Evolutionary conservation across 2,113 vertebrate genomes (phyloP), one percentile per base, ranked within the genome.

Genomic region (Saimiri boliviensis): DNA sequence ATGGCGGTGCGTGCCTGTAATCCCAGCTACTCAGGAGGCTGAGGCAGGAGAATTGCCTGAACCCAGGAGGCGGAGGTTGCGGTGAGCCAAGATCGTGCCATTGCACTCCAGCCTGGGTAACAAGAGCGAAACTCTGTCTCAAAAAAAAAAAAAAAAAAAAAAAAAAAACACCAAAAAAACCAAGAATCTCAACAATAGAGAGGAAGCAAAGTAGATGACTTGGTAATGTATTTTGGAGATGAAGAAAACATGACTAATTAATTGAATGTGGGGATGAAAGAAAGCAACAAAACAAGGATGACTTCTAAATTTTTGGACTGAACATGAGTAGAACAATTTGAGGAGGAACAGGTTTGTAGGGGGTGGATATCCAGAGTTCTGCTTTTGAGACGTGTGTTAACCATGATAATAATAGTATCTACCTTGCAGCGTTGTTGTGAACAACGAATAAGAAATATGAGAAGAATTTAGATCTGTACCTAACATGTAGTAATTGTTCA

Each of bases 261-360:
- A 86, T 37, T 56, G 60, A 60, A 70, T 68, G 19, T 68, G 49
- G 35, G 47, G 32, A 54, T 89, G n/a, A 93, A 96, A 37, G 35
- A 91, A 76, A 49, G 49, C 86, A 80, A 86, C 56, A 89, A 93
- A 92, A 80, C 23, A 58, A 52, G 16, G 66, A 81, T 37, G 73
- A 73, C 56, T 82, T 93, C 76, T 94, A 80, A 80, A 89, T 89
- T 97, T 95, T 90, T 76, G 71, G 70, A 71, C 66, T 80, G 82
- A 76, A 63, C 58, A 91, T 60, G 32, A 71, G n/a, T 90, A 52
- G 91, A 95, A 85, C 54, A 37, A 84, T 95, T 70, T 45, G 47
- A 91, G 74, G 60, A 94, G 25, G 42, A 96, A 93, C 93, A 92
- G 90, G 96, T 97, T 96, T 96, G 85, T 80, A 96, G 97, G 56